Evolutionary conservation across 1,140 invertebrate genomes (phyloP), one percentile per base, ranked within the genome.

Genomic region (Drosophila bocki): DNA sequence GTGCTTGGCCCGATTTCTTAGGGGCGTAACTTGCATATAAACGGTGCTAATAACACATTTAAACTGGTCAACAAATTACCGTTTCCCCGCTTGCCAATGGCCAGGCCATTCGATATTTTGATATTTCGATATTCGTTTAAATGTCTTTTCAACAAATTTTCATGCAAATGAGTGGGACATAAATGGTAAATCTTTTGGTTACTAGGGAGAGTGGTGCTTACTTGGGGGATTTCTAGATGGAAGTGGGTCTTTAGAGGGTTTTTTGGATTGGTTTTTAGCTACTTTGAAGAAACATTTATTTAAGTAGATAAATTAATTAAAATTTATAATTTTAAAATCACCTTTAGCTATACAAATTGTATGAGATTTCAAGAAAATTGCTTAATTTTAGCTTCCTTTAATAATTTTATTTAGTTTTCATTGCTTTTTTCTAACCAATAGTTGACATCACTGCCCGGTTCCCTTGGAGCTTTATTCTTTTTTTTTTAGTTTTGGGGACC

Each of bases 41-140:
- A 90, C 85, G 85, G 70, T 90, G 82, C 86, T 90, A 90, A 90
- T 90, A 82, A 85, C 78, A 90, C 85, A 82, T 70, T 80, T 90
- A 91, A 85, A 90, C 82, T 81, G 86, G 86, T 56, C 82, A 90
- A 91, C 85, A 90, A 90, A 90, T 90, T 90, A 90, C 85, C 85
- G 85, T 90, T 90, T 91, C 60, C 87, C 75, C 81, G 56, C 68
- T 71, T 72, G 37, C 37, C 70, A 65, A 47, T 56, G 47, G 54
- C 44, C 60, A 56, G 5, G 41, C n/a, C 76, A 72, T 80, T 82
- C 54, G 74, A 79, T 90, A 65, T 74, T 39, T 47, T 69, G 69
- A 33, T 51, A 56, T 74, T 56, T 70, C 77, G 77, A 33, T 51
- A 60, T 69, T 77, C 84, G 75, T 75, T 78, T 87, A 70, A 75